Evolutionary conservation across 2,888 invertebrate genomes (phyloP), one percentile per base, ranked within the genome.

Genomic region (Chouioia cunea): DNA sequence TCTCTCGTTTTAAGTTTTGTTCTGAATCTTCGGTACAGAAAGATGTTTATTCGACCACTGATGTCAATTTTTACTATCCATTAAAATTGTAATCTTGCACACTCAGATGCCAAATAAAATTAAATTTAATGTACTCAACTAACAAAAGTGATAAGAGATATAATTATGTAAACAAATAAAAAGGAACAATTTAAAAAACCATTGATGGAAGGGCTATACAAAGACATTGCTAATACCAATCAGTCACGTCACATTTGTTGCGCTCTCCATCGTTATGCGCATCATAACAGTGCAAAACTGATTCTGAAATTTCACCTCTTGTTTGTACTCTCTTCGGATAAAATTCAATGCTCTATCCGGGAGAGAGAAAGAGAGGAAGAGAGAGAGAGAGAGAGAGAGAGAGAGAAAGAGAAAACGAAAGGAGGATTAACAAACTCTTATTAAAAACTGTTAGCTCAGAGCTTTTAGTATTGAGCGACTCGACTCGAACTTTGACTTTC

Each of bases 391-490:
- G n/a, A n/a, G n/a, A n/a, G n/a, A n/a, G n/a, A n/a, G n/a, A n/a
- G n/a, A n/a, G n/a, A 3, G 27, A 27, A 23, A 60, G 56, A 48
- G 46, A 56, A 71, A 71, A 62, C 58, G 47, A 52, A 62, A 66
- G 52, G 52, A 53, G 66, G 63, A 71, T 71, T 63, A 18, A 53
- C 47, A 54, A 71, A 62, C 57, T 63, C 66, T 71, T 71, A 71
- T 71, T 71, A 66, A 66, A 63, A 66, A 50, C 2, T 16, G 27
- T 15, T 44, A 8, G 18, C 6, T n/a, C 54, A 23, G 18, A 53
- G 12, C 53, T 46, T 20, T 4, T 16, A 6, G 44, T 27, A 57
- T 36, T 50, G 50, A 44, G 58, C 60, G 46, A 52, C 62, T 12
- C 36, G n/a, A 44, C 59, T 66, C 60, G 65, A 65, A 62, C 57